These are phyloP conservation scores for Emys orbicularis DNA, from an alignment of 2,797 vertebrate genomes.

Conservation along the genomic window DNA sequence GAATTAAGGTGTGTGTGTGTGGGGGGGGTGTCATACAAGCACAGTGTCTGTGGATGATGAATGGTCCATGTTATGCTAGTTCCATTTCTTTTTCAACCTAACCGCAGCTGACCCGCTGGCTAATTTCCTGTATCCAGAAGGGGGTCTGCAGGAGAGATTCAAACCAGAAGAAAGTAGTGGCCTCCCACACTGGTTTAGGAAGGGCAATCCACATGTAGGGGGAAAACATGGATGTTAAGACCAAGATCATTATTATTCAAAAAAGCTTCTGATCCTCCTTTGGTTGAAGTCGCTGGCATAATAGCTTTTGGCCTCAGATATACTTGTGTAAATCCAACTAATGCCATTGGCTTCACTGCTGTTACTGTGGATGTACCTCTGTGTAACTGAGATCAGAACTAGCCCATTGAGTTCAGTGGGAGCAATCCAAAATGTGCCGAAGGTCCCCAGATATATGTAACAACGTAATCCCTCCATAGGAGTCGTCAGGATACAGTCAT, in stretches of 20 bases:
- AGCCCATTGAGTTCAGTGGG: not conserved
- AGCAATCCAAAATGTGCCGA: not conserved
- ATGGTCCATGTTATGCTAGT: not conserved
- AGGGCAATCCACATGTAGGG: not conserved
- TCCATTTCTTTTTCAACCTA: not conserved
- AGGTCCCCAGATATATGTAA: not conserved
- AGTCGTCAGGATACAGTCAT: not conserved
- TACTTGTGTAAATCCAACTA: not conserved
- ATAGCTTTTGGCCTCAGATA: not conserved
- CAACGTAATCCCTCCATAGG: not conserved
- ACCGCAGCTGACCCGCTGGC: not conserved
- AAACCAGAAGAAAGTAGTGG: not conserved
- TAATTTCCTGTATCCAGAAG: not conserved
- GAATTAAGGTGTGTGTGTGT: not conserved
- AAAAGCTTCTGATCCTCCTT: not conserved
- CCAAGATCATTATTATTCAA: not conserved
- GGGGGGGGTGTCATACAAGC: not conserved
- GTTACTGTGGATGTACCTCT: not conserved
- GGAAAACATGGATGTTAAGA: not conserved
- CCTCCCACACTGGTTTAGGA: not conserved
- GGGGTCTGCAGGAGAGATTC: not conserved
- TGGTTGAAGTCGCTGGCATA: not conserved
- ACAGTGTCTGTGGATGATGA: accelerated
- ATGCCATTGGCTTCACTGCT: not conserved
- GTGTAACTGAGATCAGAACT: not conserved